Conservation (phyloP, 2,797 vertebrate species). For the Poeciliopsis infans region DNA sequence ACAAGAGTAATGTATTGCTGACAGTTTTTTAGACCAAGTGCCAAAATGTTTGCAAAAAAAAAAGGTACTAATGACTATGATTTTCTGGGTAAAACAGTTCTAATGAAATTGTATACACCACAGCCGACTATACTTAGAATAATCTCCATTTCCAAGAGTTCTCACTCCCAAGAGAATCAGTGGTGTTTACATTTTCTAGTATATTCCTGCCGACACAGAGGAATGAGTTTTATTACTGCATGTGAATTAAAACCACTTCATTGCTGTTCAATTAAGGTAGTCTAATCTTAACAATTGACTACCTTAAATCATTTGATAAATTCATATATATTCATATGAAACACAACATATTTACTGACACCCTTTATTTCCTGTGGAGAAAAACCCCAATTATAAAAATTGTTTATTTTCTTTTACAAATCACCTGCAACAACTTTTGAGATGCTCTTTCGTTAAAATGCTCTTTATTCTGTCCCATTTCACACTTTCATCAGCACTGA, state of each 20-base stretch:
- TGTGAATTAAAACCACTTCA: too few relatives aligned
- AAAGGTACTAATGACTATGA: too few relatives aligned
- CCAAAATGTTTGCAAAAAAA: not conserved
- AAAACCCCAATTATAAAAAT: not conserved
- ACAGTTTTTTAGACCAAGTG: not conserved
- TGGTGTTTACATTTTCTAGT: not conserved
- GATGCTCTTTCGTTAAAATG: not conserved
- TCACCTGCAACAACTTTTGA: not conserved
- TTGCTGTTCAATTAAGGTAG: not conserved
- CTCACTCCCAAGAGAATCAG: conserved; percentile 4
- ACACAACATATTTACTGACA: not conserved
- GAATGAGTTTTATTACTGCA: not conserved
- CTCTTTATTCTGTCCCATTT: not conserved
- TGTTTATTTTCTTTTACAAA: not conserved
- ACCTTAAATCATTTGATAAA: not conserved
- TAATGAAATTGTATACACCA: not conserved
- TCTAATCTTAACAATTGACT: not conserved
- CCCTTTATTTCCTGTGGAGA: not conserved
- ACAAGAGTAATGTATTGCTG: not conserved
- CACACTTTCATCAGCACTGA: not conserved
- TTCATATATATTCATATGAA: not conserved
- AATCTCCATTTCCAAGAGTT: not conserved
- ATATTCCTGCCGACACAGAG: not conserved
- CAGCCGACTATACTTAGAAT: not conserved
- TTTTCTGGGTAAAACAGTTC: not conserved